These are phyloP conservation scores for Drosophila leontia DNA, from an alignment of 1,140 invertebrate genomes.

Conservation along the genomic window DNA sequence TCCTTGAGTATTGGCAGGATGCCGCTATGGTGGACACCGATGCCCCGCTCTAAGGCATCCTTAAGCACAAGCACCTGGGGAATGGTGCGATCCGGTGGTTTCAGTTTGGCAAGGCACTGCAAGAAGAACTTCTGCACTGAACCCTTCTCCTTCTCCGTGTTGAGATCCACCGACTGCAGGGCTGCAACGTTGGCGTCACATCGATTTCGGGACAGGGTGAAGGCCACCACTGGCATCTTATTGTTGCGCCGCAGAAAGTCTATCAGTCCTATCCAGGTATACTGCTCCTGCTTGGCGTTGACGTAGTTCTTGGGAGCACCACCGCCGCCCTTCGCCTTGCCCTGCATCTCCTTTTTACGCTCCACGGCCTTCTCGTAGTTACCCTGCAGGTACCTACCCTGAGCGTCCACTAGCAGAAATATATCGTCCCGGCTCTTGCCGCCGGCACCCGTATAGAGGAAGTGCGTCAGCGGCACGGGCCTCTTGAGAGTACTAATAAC, in stretches of 20 bases:
- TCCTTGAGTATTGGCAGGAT: constrained; percentile 98
- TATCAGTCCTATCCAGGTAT: constrained; percentile 94
- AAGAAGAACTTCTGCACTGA: constrained; percentile 93
- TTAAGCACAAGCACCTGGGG: constrained; percentile 94
- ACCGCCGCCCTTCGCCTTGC: constrained; percentile 53
- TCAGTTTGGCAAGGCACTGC: constrained; percentile 92
- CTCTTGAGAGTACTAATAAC: constrained; percentile 97
- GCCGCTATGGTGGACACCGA: constrained; percentile 98
- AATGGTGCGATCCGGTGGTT: constrained; percentile 93
- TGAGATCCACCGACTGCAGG: constrained; percentile 91
- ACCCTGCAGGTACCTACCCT: constrained; percentile 89
- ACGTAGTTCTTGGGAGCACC: constrained; percentile 51
- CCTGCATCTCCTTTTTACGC: constrained; percentile 86
- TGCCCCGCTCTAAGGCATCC: constrained; percentile 93
- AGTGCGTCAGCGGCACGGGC: constrained; percentile 98
- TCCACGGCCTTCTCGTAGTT: constrained; percentile 90
- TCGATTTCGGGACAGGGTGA: constrained; percentile 95
- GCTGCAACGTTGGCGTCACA: constrained; percentile 90
- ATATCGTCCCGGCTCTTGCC: constrained; percentile 93
- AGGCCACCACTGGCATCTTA: constrained; percentile 96
- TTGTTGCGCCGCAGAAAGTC: constrained; percentile 92
- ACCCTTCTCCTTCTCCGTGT: constrained; percentile 92
- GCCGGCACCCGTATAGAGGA: constrained; percentile 93
- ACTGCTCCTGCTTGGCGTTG: constrained; percentile 90
- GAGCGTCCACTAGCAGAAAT: constrained; percentile 93